phyloP scores from a whole-genome alignment of 2,113 vertebrate genomes.

The Syrmaticus mikado region DNA sequence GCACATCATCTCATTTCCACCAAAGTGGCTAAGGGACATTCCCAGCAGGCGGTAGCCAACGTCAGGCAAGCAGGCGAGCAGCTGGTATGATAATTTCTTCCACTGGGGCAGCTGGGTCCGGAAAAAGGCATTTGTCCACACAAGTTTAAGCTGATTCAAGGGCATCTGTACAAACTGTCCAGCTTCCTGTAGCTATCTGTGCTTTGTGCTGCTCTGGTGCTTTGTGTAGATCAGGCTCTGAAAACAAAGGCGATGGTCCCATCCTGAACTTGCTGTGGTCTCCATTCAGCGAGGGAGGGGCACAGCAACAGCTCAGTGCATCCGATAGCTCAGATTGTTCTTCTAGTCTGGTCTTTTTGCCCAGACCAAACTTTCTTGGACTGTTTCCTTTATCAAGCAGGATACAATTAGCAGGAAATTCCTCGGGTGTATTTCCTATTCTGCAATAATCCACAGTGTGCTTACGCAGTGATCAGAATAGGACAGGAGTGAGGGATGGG shows the following conservation, averaged over 20 bases:
- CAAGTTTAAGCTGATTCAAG: conserved; percentile 61
- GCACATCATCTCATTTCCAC: neutral
- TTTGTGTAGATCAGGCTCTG: neutral
- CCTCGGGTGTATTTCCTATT: conserved; percentile 64
- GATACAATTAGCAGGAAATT: conserved; percentile 69
- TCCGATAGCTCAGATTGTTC: conserved; percentile 42
- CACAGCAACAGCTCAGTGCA: neutral
- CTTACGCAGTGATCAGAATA: neutral
- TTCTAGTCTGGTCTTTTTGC: conserved; percentile 37
- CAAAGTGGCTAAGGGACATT: neutral
- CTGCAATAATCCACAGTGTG: neutral
- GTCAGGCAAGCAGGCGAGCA: conserved; percentile 34
- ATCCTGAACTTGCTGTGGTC: conserved; percentile 22
- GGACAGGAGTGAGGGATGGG: neutral
- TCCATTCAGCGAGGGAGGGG: conserved; percentile 42
- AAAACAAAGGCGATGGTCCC: conserved; percentile 48
- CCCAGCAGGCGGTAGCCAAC: neutral
- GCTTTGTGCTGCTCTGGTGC: neutral
- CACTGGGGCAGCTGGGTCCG: conserved; percentile 11
- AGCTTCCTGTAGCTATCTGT: conserved; percentile 27
- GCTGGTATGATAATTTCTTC: conserved; percentile 28
- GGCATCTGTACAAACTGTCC: conserved; percentile 35
- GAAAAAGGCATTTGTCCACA: conserved; percentile 41
- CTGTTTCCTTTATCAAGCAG: conserved; percentile 69
- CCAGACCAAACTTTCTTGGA: conserved; percentile 43